Base-by-base conservation (phyloP, 2,797 vertebrate genomes). In the Siniperca undulata region DNA sequence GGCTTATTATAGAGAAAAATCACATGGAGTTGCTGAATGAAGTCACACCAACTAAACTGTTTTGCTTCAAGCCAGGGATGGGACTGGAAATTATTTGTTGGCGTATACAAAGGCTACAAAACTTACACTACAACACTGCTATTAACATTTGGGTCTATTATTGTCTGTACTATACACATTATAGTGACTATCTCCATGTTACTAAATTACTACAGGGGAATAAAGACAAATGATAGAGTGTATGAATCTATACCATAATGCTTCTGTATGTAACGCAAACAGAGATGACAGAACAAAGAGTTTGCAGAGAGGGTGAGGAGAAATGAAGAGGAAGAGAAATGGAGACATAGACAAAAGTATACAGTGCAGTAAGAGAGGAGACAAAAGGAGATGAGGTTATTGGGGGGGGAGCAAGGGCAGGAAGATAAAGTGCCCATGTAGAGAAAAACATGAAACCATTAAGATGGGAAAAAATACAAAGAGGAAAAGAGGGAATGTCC, bases 371-470 rank as follows among this genome's bases (percentile, higher is more conserved):
- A 89, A 91, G 66, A 87, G 68, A 24, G 44, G 42, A 82, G 76
- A 88, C 62, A 86, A 79, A 84, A 87, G 76, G 34, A 81, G 88
- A 87, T 58, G 73, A 86, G 81, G 88, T 75, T 88, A 89, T 70
- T 64, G 42, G 42, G 30, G 62, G 20, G 55, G 52, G 44, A 55
- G 12, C 77, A 91, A 90, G 86, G 84, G 85, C 87, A 86, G 81
- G 89, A 91, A 93, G 91, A 94, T 90, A 88, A 89, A 91, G 88
- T 86, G 78, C 42, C 72, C 34, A 46, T 74, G 88, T 82, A 73
- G 77, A 83, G 64, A 74, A 84, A 86, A 90, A 90, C 70, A 81
- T 78, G 82, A 87, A 92, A 90, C 91, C 84, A 93, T 93, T 93
- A 92, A 84, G 88, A 86, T 55, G 53, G 73, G 77, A 75, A 85